Evolutionary conservation across 2,888 invertebrate genomes (phyloP).

Genomic region (Eustalomyia histrio): DNA sequence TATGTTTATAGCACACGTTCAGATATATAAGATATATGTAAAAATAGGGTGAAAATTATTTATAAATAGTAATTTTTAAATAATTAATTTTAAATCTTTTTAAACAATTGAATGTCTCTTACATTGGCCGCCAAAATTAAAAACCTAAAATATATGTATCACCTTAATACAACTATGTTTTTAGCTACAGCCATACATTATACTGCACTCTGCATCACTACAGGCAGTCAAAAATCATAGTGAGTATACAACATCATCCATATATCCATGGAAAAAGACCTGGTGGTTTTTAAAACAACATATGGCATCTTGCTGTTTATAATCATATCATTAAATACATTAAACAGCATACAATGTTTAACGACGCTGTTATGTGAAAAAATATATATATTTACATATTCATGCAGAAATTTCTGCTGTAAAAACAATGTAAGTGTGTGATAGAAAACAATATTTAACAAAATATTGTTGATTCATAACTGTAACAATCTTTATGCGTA

Average conservation of each 20-base stretch:
- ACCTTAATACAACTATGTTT: too few species aligned
- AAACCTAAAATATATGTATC: too few species aligned
- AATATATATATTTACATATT: background rate
- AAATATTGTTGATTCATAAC: background rate
- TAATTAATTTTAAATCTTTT: too few species aligned
- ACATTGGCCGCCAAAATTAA: too few species aligned
- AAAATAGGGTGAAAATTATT: background rate
- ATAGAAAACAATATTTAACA: background rate
- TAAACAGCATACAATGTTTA: conserved; percentile 12
- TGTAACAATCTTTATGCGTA: background rate
- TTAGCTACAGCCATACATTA: background rate
- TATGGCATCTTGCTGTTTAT: conserved; percentile 54
- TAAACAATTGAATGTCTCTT: too few species aligned
- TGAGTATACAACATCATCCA: conserved; percentile 30
- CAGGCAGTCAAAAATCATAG: conserved; percentile 42
- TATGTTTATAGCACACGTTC: conserved; percentile 50
- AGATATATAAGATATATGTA: background rate
- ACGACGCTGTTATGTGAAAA: background rate
- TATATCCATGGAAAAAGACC: conserved; percentile 39
- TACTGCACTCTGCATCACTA: conserved; percentile 24
- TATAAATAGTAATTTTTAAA: too few species aligned
- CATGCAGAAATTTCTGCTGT: background rate
- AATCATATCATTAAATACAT: conserved; percentile 51
- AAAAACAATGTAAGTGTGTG: background rate
- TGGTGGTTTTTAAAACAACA: conserved; percentile 44